A percentile compares a stretch with the other conserved stretches of the same genome.
Conservation (phyloP, 2,797 vertebrate species). For the Typhlichthys subterraneus region DNA sequence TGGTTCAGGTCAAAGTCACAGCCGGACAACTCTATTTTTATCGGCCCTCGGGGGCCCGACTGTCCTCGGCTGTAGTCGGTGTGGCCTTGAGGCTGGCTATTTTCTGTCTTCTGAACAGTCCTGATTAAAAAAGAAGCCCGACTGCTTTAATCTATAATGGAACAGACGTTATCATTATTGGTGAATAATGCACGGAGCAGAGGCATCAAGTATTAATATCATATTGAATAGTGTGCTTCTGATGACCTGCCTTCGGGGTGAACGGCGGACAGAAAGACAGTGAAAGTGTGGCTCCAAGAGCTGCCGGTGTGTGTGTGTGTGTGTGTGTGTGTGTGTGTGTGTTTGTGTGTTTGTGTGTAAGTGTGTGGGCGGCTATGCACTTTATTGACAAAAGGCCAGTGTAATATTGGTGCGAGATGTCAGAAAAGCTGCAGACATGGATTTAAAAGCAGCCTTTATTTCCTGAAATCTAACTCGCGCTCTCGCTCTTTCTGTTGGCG, state of each 20-base stretch:
- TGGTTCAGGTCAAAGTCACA: background rate
- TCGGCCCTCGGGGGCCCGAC: background rate
- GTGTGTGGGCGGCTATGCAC: conserved; percentile 1
- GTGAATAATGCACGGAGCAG: conserved; percentile 87
- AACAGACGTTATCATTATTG: conserved; percentile 86
- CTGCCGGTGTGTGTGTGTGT: conserved; percentile 11
- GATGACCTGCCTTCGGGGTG: conserved; percentile 74
- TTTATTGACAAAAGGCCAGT: conserved; percentile 49
- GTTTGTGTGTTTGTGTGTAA: conserved; percentile 11
- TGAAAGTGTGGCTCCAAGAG: background rate
- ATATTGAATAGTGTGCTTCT: conserved; percentile 78
- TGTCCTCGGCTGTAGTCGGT: conserved; percentile 29
- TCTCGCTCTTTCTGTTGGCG: background rate
- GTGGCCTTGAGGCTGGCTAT: conserved; percentile 22
- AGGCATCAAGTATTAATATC: conserved; percentile 88
- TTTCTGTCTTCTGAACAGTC: conserved; percentile 71
- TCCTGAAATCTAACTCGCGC: background rate
- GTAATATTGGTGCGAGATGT: conserved; percentile 42
- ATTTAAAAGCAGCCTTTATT: conserved; percentile 21
- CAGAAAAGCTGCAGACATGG: conserved; percentile 11
- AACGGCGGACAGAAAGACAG: conserved; percentile 37
- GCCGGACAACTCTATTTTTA: background rate
- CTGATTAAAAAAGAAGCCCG: conserved; percentile 72
- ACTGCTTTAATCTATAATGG: conserved; percentile 86
- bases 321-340: conserved; percentile 4